Evolutionary conservation across 1,140 invertebrate species (phyloP).

Genomic region (Zophobas morio): DNA sequence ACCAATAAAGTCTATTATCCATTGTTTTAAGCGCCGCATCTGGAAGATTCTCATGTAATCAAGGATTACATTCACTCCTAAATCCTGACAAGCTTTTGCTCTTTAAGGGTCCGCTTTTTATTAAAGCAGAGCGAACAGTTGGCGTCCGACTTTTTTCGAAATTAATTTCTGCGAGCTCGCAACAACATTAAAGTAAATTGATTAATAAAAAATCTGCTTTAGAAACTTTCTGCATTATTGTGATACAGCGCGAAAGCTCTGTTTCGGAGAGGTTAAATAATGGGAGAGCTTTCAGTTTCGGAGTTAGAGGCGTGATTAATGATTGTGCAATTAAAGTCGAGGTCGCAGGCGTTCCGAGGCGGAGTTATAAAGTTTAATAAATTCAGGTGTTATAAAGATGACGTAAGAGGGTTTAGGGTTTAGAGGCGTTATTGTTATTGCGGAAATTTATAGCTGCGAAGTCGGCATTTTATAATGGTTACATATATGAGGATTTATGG

Average conservation of each 20-base stretch:
- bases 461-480: too few species aligned
- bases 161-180: not conserved
- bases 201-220: not conserved
- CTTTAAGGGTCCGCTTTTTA: slow-evolving; percentile 49
- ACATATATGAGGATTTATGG: too few species aligned
- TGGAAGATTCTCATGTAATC: slow-evolving; percentile 61
- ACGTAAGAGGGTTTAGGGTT: not conserved
- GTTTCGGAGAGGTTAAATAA: slow-evolving; percentile 1
- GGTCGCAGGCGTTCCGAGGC: too few species aligned
- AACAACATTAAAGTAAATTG: not conserved
- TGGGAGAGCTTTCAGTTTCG: not conserved
- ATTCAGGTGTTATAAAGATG: not conserved
- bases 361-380: not conserved
- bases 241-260: not conserved
- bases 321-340: not conserved
- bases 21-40: slow-evolving; percentile 48
- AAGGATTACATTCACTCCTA: slow-evolving; percentile 57
- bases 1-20: not conserved
- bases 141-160: slow-evolving; percentile 12
- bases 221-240: not conserved
- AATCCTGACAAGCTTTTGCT: slow-evolving; percentile 60
- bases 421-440: too few species aligned
- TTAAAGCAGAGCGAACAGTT: slow-evolving; percentile 18
- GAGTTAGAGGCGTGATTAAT: not conserved
- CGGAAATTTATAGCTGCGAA: too few species aligned